Percentiles rank a stretch among this genome's conserved stretches.
Conservation (phyloP, 2,113 vertebrate species). For the Melanotaenia duboulayi region DNA sequence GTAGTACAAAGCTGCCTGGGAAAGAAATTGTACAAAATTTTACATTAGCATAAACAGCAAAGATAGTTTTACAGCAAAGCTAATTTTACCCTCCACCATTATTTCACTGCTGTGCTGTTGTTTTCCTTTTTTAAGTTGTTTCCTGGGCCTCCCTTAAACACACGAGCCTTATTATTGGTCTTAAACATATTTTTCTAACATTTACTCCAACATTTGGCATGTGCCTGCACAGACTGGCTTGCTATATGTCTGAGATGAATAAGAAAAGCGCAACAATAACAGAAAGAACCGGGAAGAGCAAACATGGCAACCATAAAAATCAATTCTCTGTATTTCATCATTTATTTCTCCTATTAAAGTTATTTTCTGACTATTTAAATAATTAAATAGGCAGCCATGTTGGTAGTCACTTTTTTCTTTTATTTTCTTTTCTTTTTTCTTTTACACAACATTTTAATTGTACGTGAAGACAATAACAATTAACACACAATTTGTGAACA, state of each 20-base stretch:
- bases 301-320: background rate
- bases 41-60: conserved; percentile 16
- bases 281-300: no score
- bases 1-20: conserved; percentile 37
- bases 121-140: conserved; percentile 43
- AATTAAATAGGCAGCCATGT: no score
- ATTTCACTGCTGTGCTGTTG: conserved; percentile 26
- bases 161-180: background rate
- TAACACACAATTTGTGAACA: background rate
- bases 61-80: no score
- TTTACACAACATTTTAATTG: no score
- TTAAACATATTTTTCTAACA: background rate
- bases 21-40: background rate
- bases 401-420: no score
- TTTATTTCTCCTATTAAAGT: no score
- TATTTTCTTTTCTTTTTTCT: no score
- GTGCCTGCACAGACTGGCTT: background rate
- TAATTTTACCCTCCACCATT: conserved; percentile 29
- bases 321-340: no score
- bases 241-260: background rate
- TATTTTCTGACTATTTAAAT: no score
- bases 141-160: background rate
- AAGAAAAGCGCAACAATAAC: no score
- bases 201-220: background rate
- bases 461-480: no score